A percentile compares a stretch with the other conserved stretches of the same genome.
These are phyloP conservation scores for Toxotes jaculatrix DNA, from an alignment of 2,113 vertebrate species.

Conservation along the genomic window DNA sequence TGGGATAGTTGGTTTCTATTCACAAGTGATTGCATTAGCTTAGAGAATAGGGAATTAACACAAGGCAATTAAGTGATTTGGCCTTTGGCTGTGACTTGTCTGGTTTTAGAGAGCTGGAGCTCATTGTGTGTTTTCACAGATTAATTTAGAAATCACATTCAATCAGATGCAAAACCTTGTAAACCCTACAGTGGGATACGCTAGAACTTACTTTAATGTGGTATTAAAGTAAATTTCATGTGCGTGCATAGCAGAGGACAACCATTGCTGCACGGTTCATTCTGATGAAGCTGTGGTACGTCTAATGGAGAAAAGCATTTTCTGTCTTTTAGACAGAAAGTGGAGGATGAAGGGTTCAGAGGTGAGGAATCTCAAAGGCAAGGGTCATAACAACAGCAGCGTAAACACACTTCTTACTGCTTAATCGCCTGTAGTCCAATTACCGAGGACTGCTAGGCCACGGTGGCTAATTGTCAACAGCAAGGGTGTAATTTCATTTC, in stretches of 20 bases:
- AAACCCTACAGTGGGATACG: slow-evolving; percentile 26
- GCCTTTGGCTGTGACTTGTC: slow-evolving; percentile 78
- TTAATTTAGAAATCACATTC: slow-evolving; percentile 64
- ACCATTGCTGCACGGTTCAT: not conserved
- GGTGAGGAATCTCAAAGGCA: slow-evolving; percentile 28
- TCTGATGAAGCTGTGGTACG: slow-evolving; percentile 23
- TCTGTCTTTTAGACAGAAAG: not conserved
- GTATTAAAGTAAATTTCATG: not conserved
- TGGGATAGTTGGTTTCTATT: slow-evolving; percentile 77
- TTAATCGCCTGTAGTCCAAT: slow-evolving; percentile 67
- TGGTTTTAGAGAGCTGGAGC: slow-evolving; percentile 64
- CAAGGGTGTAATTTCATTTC: slow-evolving; percentile 30
- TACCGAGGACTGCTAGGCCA: slow-evolving; percentile 46
- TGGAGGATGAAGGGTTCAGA: slow-evolving; percentile 24
- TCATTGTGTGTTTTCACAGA: slow-evolving; percentile 68
- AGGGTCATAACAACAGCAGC: slow-evolving; percentile 33
- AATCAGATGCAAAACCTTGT: slow-evolving; percentile 46
- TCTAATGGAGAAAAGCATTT: not conserved
- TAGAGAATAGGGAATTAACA: slow-evolving; percentile 77
- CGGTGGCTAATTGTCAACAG: slow-evolving; percentile 41
- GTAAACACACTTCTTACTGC: slow-evolving; percentile 39
- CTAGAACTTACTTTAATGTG: too few species aligned
- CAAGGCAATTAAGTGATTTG: slow-evolving; percentile 81
- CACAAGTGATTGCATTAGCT: slow-evolving; percentile 80
- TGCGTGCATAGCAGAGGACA: not conserved